Conservation (phyloP, 2,888 invertebrate species). For the Zele albiditarsus region DNA sequence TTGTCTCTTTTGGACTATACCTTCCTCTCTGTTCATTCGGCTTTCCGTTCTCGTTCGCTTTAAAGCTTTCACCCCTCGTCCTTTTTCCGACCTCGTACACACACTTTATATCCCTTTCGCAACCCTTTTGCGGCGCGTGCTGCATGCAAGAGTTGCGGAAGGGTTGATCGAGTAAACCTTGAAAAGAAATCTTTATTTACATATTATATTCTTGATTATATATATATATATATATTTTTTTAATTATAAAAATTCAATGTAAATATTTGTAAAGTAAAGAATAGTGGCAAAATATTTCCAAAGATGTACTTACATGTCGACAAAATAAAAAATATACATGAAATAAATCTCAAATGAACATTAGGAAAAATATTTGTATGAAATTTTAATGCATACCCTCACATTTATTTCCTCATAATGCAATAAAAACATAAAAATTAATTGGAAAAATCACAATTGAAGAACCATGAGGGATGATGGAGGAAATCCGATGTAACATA, state of each 20-base stretch:
- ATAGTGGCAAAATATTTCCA: no score
- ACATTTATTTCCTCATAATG: no score
- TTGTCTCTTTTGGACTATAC: slow-evolving; percentile 34
- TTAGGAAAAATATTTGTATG: no score
- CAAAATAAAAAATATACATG: no score
- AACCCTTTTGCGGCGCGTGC: slow-evolving; percentile 36
- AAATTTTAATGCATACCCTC: no score
- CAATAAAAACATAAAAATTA: neutral
- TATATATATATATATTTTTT: neutral
- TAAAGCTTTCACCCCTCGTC: slow-evolving; percentile 28
- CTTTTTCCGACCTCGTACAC: slow-evolving; percentile 30
- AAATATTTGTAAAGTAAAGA: no score
- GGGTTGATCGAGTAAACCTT: slow-evolving; percentile 12
- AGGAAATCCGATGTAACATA: slow-evolving; percentile 57
- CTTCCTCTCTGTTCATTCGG: slow-evolving; percentile 47
- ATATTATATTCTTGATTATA: neutral
- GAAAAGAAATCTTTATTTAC: neutral
- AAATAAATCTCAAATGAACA: no score
- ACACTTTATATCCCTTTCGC: slow-evolving; percentile 33
- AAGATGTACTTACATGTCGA: no score
- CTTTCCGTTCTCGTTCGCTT: slow-evolving; percentile 34
- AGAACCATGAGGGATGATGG: slow-evolving; percentile 7
- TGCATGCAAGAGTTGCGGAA: neutral
- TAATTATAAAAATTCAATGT: neutral
- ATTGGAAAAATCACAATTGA: neutral